phyloP scores from a whole-genome alignment of 2,113 vertebrate genomes.

The Sander vitreus region DNA sequence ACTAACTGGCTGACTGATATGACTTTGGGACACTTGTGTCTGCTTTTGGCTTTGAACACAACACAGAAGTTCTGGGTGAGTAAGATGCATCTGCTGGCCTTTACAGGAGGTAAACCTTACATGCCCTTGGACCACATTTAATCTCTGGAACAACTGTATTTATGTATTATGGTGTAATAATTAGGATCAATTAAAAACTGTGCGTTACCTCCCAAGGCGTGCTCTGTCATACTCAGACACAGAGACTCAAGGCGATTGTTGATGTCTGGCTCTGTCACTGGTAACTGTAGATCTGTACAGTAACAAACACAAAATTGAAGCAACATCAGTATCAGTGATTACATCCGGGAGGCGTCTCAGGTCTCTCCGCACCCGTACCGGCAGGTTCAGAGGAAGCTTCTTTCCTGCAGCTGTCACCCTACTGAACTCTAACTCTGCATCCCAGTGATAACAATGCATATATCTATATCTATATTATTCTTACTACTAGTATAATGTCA shows the following conservation, averaged over 20 bases:
- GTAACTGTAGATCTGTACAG: conserved; percentile 92
- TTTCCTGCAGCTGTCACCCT: too few relatives aligned
- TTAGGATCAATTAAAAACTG: background rate
- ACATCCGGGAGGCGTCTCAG: too few relatives aligned
- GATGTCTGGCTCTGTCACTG: conserved; percentile 97
- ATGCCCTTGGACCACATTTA: background rate
- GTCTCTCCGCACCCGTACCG: too few relatives aligned
- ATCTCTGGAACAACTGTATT: background rate
- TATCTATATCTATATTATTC: too few relatives aligned
- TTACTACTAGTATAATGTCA: too few relatives aligned
- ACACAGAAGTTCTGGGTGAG: background rate
- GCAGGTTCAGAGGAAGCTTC: too few relatives aligned
- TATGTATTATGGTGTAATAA: background rate
- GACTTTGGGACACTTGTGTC: background rate
- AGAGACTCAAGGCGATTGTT: conserved; percentile 99
- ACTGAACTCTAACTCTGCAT: too few relatives aligned
- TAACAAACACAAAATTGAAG: conserved; percentile 16
- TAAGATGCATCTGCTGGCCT: background rate
- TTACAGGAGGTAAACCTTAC: background rate
- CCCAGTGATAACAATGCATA: too few relatives aligned
- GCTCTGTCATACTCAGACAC: conserved; percentile 99
- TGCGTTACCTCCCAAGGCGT: conserved; percentile 93
- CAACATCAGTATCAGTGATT: background rate
- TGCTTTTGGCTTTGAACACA: background rate
- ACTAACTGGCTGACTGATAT: background rate